Evolutionary conservation across 2,113 vertebrate genomes (phyloP), one percentile per base, ranked within the genome.

Genomic region (Rana temporaria): DNA sequence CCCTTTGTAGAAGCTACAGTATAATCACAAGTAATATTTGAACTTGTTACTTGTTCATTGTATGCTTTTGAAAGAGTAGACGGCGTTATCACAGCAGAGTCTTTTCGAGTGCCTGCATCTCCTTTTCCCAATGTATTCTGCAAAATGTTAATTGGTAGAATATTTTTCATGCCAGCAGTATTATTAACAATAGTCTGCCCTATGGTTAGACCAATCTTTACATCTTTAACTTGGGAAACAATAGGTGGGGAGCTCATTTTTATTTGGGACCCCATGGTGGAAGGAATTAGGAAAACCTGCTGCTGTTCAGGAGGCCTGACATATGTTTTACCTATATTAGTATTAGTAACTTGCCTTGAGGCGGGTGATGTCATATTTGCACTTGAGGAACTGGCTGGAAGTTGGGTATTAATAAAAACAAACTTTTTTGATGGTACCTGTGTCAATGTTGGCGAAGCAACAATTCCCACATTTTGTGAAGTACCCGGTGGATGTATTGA

Each of bases 361-460:
- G 92, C 80, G 75, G 92, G 92, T 86, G 87, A 84, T 84, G 87
- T 84, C 84, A 92, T 9, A 84, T 0, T 82, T 66, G 87, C 84
- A 9, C 86, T 65, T 78, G 92, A 88, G 24, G 89, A 85, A 22
- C 85, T 86, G 87, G n/a, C 86, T 52, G 90, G 84, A 87, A 94
- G 38, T 83, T 91, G 88, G 60, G 96, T 92, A 86, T 93, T 96
- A 87, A 98, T 88, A 79, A 97, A 94, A 91, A 96, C 89, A 32
- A 98, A 80, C 85, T 95, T 95, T 85, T 96, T 95, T 70, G 90
- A 55, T 30, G 90, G 86, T 75, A 90, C 66, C 32, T 88, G 85
- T 84, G 88, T 63, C 15, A 92, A 88, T 86, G 87, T 82, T 9
- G 63, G 85, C 78, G 90, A 84, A 24, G 92, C 84, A 77, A 92